Conservation (phyloP, 2,888 invertebrate genomes). For the Panzeria rudis region DNA sequence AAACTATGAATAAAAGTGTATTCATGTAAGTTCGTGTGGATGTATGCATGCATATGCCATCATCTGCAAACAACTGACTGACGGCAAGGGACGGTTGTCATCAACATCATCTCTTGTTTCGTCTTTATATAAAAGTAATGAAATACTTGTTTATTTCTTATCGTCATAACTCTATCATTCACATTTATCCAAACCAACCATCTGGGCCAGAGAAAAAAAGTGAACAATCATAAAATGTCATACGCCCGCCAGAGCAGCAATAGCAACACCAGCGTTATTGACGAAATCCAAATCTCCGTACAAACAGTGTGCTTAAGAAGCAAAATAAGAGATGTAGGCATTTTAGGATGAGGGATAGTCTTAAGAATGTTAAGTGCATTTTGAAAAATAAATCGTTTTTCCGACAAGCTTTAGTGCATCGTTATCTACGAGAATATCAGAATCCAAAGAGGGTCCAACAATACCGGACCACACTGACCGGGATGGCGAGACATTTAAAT, state of each 20-base stretch:
- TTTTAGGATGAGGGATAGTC: too few species aligned
- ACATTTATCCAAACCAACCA: constrained; percentile 67
- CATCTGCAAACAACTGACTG: constrained; percentile 19
- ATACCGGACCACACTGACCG: too few species aligned
- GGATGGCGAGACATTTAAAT: too few species aligned
- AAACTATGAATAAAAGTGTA: constrained; percentile 3
- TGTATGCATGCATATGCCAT: neutral
- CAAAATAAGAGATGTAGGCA: neutral
- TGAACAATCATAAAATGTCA: constrained; percentile 59
- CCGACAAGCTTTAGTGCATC: too few species aligned
- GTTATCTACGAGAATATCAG: too few species aligned
- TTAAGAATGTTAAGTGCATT: too few species aligned
- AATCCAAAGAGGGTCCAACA: too few species aligned
- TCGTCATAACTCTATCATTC: constrained; percentile 71
- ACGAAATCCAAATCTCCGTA: constrained; percentile 24
- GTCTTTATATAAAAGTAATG: constrained; percentile 62
- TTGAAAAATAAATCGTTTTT: too few species aligned
- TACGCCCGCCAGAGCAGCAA: constrained; percentile 60
- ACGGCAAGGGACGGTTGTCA: constrained; percentile 45
- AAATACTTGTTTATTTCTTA: constrained; percentile 72
- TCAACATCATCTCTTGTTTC: constrained; percentile 41
- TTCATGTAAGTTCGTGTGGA: neutral
- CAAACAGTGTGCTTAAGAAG: neutral
- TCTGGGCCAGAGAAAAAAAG: constrained; percentile 64
- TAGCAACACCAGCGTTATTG: constrained; percentile 55